A percentile compares a stretch with the other conserved stretches of the same genome.
phyloP scores from a whole-genome alignment of 2,888 invertebrate genomes.

The Bimastos eiseni region DNA sequence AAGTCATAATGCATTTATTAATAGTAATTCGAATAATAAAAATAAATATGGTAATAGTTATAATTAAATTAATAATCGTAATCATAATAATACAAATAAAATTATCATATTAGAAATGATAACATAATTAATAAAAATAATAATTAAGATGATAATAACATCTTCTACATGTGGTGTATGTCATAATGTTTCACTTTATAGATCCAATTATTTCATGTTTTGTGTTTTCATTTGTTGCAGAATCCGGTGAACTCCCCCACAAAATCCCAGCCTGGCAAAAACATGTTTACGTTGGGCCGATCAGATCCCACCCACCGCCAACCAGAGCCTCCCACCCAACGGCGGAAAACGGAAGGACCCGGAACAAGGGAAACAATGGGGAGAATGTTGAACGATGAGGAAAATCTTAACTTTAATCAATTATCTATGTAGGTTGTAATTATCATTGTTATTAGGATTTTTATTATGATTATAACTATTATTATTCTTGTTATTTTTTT shows the following conservation, averaged over 20 bases:
- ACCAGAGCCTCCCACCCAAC: background rate
- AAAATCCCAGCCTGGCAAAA: background rate
- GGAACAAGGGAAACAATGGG: conserved; percentile 9
- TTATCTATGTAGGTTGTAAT: conserved; percentile 14
- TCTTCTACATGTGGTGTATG: background rate
- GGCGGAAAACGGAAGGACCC: background rate
- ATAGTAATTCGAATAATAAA: no score
- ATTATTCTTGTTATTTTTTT: no score
- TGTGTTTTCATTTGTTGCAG: background rate
- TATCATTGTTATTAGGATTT: no score
- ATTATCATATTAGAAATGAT: no score
- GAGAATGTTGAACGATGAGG: conserved; percentile 10
- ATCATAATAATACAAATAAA: no score
- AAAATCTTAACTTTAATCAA: conserved; percentile 27
- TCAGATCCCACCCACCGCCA: background rate
- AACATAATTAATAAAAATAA: no score
- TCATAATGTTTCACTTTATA: no score
- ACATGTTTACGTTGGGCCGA: conserved; percentile 1
- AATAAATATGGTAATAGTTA: no score
- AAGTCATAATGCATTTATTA: no score
- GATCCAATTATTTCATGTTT: background rate
- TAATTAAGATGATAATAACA: no score
- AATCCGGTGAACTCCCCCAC: background rate
- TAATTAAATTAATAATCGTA: no score
- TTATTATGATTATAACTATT: no score